A percentile compares a stretch with the other conserved stretches of the same genome.
phyloP scores from a whole-genome alignment of 2,113 vertebrate genomes.

The Gavialis gangeticus region DNA sequence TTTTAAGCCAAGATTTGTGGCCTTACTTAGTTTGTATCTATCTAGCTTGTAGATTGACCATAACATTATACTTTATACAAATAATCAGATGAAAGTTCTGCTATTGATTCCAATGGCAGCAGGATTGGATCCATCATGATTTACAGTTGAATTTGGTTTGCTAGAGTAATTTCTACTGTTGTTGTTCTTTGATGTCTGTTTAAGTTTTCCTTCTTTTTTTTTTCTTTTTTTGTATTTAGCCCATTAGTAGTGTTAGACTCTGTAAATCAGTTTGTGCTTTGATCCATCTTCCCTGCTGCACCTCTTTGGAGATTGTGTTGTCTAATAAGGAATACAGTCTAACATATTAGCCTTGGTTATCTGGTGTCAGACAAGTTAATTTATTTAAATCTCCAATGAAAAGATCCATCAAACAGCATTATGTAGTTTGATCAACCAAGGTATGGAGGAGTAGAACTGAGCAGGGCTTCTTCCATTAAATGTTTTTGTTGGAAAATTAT shows the following conservation, averaged over 20 bases:
- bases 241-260: not conserved
- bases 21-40: not conserved
- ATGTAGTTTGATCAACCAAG: not conserved
- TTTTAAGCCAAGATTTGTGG: not conserved
- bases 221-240: no score
- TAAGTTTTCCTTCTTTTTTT: not conserved
- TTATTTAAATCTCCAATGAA: not conserved
- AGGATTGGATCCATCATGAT: not conserved
- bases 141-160: not conserved
- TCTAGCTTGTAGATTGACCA: not conserved
- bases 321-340: not conserved
- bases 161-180: not conserved
- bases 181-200: not conserved
- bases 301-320: not conserved
- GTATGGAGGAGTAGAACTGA: not conserved
- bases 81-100: not conserved
- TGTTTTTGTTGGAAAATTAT: no score
- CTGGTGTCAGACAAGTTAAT: not conserved
- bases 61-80: not conserved
- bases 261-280: not conserved
- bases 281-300: not conserved
- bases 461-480: no score
- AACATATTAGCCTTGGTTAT: not conserved
- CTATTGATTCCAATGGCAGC: not conserved
- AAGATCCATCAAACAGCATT: not conserved